Base-by-base conservation (phyloP, 2,888 invertebrate genomes). In the Oscheius myriophilus region DNA sequence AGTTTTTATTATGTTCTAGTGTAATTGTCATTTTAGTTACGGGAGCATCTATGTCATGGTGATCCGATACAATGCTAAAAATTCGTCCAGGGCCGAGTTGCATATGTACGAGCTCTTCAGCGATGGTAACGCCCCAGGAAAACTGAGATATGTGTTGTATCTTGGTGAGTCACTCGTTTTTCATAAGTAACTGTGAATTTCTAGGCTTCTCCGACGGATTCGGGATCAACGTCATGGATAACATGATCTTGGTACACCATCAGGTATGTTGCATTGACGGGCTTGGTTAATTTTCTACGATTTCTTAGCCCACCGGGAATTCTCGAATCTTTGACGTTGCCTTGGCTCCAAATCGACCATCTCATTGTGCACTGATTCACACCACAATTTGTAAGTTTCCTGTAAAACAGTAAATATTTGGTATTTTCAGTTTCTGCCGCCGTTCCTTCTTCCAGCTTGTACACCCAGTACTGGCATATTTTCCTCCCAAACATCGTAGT, bases 231-330 rank as follows among this genome's bases (percentile, higher is more conserved):
- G 91, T 96, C 2, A 92, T 97, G 0, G 97, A 97, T 87, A 94
- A 96, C 89, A 89, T 98, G n/a, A 91, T 98, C 61, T 91, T 96
- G 62, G 95, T 98, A 16, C 97, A 98, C 89, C 96, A 98, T 89
- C 96, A 97, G 87, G 90, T 78, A 12, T 21, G 18, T 45, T 21
- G 63, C 9, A 14, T 55, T 25, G 41, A 57, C 14, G 2, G 16
- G 14, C 11, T 7, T 9, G 1, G 14, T 12, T 12, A 2, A 39
- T 53, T 25, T 25, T 18, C 16, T 59, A 2, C 12, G 7, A 14
- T 2, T 65, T 23, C 71, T 59, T 42, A 78, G 68, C 52, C 70
- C 1, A 69, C 79, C 0, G 62, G n/a, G 11, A 70, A 68, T 23
- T 79, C 82, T 0, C 25, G 74, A 26, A 59, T 82, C 26, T 82